Percentiles rank a stretch among this genome's conserved stretches.
Evolutionary conservation across 2,113 vertebrate genomes (phyloP).

Genomic region (Amphiprion percula): DNA sequence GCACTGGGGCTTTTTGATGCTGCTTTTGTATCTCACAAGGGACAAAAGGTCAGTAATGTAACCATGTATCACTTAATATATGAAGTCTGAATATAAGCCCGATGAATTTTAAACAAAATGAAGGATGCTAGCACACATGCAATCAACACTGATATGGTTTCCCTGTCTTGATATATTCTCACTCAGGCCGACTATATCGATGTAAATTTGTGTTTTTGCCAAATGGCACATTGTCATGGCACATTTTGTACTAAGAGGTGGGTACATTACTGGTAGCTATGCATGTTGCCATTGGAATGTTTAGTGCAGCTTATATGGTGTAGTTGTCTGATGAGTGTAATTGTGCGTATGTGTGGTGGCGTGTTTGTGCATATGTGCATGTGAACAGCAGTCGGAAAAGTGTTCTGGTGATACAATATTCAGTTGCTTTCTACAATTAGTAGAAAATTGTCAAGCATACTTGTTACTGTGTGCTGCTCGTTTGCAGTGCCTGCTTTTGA

Average conservation of each 20-base stretch:
- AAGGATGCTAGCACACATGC: constrained; percentile 73
- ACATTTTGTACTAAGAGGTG: constrained; percentile 57
- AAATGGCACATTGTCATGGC: constrained; percentile 54
- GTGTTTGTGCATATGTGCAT: constrained; percentile 38
- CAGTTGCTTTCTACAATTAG: constrained; percentile 46
- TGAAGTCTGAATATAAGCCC: constrained; percentile 75
- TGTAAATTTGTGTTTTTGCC: constrained; percentile 48
- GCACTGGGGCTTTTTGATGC: constrained; percentile 58
- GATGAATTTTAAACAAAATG: constrained; percentile 71
- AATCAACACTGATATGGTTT: constrained; percentile 45
- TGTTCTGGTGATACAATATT: constrained; percentile 39
- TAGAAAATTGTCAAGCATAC: constrained; percentile 58
- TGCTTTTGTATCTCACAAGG: constrained; percentile 74
- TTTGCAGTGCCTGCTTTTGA: constrained; percentile 45
- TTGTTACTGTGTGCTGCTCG: constrained; percentile 76
- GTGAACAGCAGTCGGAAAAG: constrained; percentile 47
- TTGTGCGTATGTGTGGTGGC: constrained; percentile 46
- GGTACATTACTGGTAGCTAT: constrained; percentile 68
- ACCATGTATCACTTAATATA: constrained; percentile 69
- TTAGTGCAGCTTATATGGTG: constrained; percentile 71
- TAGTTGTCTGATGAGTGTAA: constrained; percentile 46
- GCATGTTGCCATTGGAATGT: constrained; percentile 65
- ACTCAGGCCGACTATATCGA: constrained; percentile 54
- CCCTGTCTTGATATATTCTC: constrained; percentile 55
- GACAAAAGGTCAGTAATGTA: constrained; percentile 83